Conservation (phyloP, 2,888 invertebrate genomes). For the Halictus quadricinctus region DNA sequence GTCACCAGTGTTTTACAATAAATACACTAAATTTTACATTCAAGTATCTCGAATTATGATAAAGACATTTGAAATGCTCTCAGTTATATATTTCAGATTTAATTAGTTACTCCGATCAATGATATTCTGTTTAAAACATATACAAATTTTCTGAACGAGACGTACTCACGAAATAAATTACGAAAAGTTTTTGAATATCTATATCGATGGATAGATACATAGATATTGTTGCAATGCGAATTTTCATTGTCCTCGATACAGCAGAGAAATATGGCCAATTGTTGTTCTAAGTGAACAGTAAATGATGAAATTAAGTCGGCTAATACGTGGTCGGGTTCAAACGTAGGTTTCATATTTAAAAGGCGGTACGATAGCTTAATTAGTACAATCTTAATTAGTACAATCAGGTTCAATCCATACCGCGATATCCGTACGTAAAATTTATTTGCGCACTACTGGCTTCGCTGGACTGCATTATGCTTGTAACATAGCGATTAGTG, state of each 20-base stretch:
- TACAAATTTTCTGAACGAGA: too few relatives aligned
- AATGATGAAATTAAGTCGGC: background rate
- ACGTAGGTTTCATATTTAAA: background rate
- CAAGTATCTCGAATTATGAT: too few relatives aligned
- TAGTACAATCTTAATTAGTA: slow-evolving; percentile 18
- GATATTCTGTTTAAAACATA: too few relatives aligned
- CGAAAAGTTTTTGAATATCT: too few relatives aligned
- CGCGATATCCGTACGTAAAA: slow-evolving; percentile 9
- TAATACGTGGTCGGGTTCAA: background rate
- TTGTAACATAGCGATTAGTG: slow-evolving; percentile 6
- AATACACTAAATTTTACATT: too few relatives aligned
- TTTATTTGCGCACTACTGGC: slow-evolving; percentile 8
- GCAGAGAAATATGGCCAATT: background rate
- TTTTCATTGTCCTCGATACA: background rate
- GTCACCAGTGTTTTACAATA: too few relatives aligned
- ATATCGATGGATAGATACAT: too few relatives aligned
- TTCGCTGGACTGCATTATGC: slow-evolving; percentile 21
- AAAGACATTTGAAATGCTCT: too few relatives aligned
- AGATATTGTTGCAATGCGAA: background rate
- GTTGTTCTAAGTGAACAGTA: background rate
- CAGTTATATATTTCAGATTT: too few relatives aligned
- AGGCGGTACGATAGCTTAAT: slow-evolving; percentile 8
- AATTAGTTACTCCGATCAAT: too few relatives aligned
- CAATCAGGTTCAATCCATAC: slow-evolving; percentile 2
- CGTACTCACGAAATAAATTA: too few relatives aligned